phyloP scores from a whole-genome alignment of 2,888 invertebrate genomes.

The Caenorhabditis zanzibari region DNA sequence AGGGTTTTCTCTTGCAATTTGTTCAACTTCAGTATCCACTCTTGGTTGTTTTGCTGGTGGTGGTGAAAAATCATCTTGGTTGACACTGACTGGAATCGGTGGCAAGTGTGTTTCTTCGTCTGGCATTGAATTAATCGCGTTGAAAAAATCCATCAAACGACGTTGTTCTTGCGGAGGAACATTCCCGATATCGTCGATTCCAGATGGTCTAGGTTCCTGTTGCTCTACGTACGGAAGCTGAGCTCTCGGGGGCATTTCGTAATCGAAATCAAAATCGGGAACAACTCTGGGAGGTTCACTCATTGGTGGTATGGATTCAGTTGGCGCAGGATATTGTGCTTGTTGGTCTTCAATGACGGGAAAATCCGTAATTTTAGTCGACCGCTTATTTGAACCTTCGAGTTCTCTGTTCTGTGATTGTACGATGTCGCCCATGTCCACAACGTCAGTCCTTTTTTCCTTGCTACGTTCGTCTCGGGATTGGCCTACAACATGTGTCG shows the following conservation, averaged over 20 bases:
- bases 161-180: conserved; percentile 15
- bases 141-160: background rate
- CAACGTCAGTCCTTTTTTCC: background rate
- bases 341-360: too few relatives aligned
- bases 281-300: too few relatives aligned
- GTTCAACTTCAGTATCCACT: background rate
- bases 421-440: background rate
- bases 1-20: conserved; percentile 13
- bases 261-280: conserved; percentile 2
- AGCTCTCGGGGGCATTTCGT: background rate
- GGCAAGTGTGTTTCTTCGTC: conserved; percentile 8
- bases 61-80: background rate
- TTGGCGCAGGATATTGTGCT: too few relatives aligned
- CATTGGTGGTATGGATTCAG: too few relatives aligned
- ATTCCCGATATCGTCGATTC: conserved; percentile 3
- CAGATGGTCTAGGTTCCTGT: background rate
- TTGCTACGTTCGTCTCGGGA: conserved; percentile 20
- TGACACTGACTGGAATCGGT: background rate
- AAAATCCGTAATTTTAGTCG: background rate
- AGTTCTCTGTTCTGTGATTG: too few relatives aligned
- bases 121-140: background rate
- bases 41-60: conserved; percentile 30
- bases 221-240: background rate
- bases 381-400: background rate
- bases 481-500: conserved; percentile 44